Evolutionary conservation across 2,113 vertebrate genomes (phyloP), one percentile per base, ranked within the genome.

Genomic region (Herpetotheres cachinnans): DNA sequence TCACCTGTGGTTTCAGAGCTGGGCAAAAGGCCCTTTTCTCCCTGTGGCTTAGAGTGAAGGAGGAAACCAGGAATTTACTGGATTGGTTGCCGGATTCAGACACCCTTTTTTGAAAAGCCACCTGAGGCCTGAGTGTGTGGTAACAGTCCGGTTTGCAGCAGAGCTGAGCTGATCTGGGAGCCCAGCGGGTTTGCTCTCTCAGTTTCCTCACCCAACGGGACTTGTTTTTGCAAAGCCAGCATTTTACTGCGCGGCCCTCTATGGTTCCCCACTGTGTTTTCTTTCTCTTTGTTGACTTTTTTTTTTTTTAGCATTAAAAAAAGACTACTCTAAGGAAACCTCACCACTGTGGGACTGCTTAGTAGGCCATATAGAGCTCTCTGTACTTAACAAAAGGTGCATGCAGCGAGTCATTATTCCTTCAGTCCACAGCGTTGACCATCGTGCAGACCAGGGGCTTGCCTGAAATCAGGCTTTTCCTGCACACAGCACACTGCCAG

Each of bases 401-500:
- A 19, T 1, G 2, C 29, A 44, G 47, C 15, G 24, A 80, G 21
- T 30, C 17, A 7, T 82, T 62, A 73, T 71, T 90, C 77, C 50
- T 38, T n/a, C 50, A 93, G 40, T 78, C 47, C 44, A 47, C 49
- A 80, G 52, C 30, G 85, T 50, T 54, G 76, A 38, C 56, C 26
- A 11, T 62, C 1, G 2, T 26, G 14, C 42, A 34, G 84, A 40
- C 59, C 47, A 89, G 38, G 49, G 63, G 19, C 79, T 86, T 2
- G 1, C 3, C 11, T 86, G 66, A 63, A 58, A 82, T 58, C 19
- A 38, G 66, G 30, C 19, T 77, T 88, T 89, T 56, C 56, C 50
- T 16, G 40, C 54, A 13, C 12, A 40, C 34, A 15, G 47, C 62
- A 30, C 29, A 7, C 1, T 2, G 25, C 42, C 1, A 0, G 47